Evolutionary conservation across 1,140 invertebrate species (phyloP), one percentile per base, ranked within the genome.

Genomic region (Temnothorax nylanderi): DNA sequence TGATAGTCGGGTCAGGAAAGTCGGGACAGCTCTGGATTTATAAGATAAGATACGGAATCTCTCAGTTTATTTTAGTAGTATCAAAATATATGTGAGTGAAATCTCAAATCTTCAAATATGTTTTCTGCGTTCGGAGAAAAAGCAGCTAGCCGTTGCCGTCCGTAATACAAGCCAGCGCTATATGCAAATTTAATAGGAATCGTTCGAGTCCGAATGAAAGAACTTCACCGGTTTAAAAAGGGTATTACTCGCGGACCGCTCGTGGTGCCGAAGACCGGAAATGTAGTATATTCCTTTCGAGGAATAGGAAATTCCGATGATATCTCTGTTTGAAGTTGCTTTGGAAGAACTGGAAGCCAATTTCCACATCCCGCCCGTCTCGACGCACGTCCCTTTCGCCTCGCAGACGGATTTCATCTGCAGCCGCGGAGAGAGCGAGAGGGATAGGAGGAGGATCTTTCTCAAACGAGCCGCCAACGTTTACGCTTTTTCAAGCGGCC

Each of bases 311-410:
- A 72, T 81, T 89, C 87, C 82, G 88, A 89, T 89, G 87, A 89
- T 90, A 89, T 82, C 71, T 89, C 69, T 87, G 85, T 89, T 90
- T 82, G 88, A 90, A 67, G 88, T 54, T 71, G 49, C n/a, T 60
- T 51, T 86, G 69, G 74, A 78, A 90, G 58, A 87, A 87, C 85
- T 87, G 88, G 78, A 80, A 90, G 88, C 74, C 88, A 89, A 90
- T 90, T 90, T 90, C 78, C 77, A 65, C 80, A 65, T 72, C 74
- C 37, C 21, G 41, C 72, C 67, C 49, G 21, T 41, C 58, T 41
- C 64, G 32, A 11, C 74, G 56, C n/a, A 44, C 21, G 21, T 47
- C 49, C 49, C 60, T 41, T 60, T 49, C 49, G 54, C 41, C 21
- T 69, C 44, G 49, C 74, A 60, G 71, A 16, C 69, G 16, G 62